Evolutionary conservation across 2,113 vertebrate species (phyloP).

Genomic region (Chloropsis hardwickii): DNA sequence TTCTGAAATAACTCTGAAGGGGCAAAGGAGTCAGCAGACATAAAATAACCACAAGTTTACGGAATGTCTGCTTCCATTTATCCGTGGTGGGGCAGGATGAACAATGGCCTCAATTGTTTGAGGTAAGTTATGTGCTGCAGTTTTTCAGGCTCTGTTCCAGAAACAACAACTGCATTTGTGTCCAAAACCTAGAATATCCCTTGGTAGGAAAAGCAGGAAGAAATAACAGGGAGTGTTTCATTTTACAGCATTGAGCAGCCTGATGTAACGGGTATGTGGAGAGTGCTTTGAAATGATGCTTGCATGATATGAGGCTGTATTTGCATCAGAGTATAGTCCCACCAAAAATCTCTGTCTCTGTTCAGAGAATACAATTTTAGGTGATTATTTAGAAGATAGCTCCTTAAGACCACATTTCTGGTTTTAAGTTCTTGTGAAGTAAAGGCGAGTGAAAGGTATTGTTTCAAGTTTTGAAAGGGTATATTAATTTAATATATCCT

Average conservation of each 20-base stretch:
- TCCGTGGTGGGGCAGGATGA: neutral
- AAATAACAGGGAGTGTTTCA: neutral
- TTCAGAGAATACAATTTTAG: neutral
- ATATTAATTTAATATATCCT: neutral
- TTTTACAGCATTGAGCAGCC: neutral
- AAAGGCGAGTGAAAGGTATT: neutral
- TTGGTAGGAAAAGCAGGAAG: neutral
- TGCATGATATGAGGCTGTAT: neutral
- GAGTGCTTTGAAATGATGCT: constrained; percentile 1
- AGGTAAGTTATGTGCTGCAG: neutral
- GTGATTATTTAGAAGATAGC: neutral
- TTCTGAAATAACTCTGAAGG: neutral
- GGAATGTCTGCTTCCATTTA: neutral
- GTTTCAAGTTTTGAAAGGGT: neutral
- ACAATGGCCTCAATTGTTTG: neutral
- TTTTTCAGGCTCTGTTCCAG: neutral
- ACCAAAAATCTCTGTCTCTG: neutral
- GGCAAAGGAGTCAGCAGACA: neutral
- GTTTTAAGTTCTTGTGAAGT: neutral
- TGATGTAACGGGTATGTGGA: neutral
- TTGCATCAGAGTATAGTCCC: neutral
- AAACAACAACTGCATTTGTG: neutral
- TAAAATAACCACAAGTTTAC: neutral
- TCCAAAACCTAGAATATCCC: neutral
- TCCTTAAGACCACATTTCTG: neutral